Evolutionary conservation across 2,797 vertebrate species (phyloP).

Genomic region (Galagoides demidoff): DNA sequence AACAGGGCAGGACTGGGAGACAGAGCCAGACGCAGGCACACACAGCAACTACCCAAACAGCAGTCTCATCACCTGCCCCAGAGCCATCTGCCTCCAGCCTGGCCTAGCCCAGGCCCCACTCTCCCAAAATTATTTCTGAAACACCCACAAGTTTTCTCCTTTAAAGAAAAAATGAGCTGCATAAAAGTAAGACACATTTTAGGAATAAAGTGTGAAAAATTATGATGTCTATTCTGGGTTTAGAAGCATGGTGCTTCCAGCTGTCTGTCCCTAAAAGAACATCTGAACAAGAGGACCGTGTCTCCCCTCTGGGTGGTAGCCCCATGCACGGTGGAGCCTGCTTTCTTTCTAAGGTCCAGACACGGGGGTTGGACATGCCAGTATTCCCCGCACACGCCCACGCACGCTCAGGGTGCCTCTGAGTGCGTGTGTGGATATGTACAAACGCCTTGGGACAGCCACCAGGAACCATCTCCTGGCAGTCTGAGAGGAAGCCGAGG

Average conservation of each 20-base stretch:
- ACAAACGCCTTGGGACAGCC: constrained; percentile 82
- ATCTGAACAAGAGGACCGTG: constrained; percentile 73
- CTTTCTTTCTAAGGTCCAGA: constrained; percentile 74
- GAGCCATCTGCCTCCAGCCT: constrained; percentile 44
- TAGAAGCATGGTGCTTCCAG: constrained; percentile 64
- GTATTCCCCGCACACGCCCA: constrained; percentile 55
- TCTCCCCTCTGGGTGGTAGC: constrained; percentile 34
- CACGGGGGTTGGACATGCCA: constrained; percentile 76
- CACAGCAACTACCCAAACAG: not conserved
- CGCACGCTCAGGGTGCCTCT: constrained; percentile 74
- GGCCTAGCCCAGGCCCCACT: constrained; percentile 11
- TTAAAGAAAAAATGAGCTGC: constrained; percentile 80
- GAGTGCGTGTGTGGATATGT: not conserved
- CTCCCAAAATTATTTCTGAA: constrained; percentile 71
- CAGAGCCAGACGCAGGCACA: not conserved
- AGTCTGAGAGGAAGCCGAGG: constrained; percentile 58
- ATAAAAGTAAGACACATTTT: constrained; percentile 68
- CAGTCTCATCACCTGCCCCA: not conserved
- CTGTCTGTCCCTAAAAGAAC: constrained; percentile 81
- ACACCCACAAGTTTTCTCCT: constrained; percentile 59
- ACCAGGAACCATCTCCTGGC: not conserved
- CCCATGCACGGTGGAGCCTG: constrained; percentile 58
- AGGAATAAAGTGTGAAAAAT: constrained; percentile 67
- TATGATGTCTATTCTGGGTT: constrained; percentile 71
- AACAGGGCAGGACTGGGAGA: not conserved